Evolutionary conservation across 2,888 invertebrate genomes (phyloP).

Genomic region (Polydrusus tereticollis): DNA sequence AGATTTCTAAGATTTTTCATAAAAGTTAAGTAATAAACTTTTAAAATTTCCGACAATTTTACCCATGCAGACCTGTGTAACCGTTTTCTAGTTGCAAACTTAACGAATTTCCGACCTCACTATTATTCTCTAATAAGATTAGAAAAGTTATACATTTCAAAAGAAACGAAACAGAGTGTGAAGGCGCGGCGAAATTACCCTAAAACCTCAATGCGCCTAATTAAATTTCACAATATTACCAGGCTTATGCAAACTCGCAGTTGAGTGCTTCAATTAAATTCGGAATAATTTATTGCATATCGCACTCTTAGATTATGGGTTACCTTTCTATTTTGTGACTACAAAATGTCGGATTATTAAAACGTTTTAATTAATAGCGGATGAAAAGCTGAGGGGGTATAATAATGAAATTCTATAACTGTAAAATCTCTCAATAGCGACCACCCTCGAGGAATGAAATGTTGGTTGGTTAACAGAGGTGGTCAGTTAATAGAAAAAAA

Average conservation of each 20-base stretch:
- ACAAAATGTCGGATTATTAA: background rate
- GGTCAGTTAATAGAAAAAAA: too few species aligned
- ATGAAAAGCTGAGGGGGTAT: too few species aligned
- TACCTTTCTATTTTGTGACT: background rate
- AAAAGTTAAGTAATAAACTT: too few species aligned
- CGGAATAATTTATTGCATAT: background rate
- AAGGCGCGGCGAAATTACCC: constrained; percentile 4
- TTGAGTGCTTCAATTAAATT: background rate
- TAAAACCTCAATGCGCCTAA: background rate
- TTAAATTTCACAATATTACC: background rate
- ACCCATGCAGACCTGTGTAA: too few species aligned
- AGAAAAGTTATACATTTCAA: constrained; percentile 27
- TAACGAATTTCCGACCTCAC: constrained; percentile 10
- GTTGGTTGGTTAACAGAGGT: too few species aligned
- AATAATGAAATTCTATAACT: too few species aligned
- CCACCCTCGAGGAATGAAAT: too few species aligned
- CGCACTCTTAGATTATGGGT: background rate
- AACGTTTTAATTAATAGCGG: too few species aligned
- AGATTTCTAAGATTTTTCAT: too few species aligned
- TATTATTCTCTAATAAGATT: constrained; percentile 24
- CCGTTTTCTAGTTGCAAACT: constrained; percentile 21
- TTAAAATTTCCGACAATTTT: too few species aligned
- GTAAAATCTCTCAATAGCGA: too few species aligned
- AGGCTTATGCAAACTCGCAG: background rate
- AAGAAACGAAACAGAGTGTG: constrained; percentile 21